A percentile compares a stretch with the other conserved stretches of the same genome.
These are phyloP conservation scores for Brachionus paranguensis DNA, from an alignment of 1,140 invertebrate species.

Conservation along the genomic window DNA sequence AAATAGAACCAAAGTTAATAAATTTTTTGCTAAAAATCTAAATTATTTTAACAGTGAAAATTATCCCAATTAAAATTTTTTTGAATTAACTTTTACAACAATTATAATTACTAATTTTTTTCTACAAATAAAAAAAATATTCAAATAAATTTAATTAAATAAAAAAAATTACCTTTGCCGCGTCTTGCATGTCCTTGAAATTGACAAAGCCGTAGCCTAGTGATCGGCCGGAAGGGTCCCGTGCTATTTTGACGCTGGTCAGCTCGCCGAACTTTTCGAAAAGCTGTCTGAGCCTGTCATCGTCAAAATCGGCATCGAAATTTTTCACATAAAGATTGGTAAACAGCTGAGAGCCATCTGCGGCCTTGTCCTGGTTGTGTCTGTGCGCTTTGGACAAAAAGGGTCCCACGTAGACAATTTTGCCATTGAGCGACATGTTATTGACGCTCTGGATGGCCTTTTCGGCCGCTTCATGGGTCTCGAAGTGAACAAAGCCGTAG, in stretches of 20 bases:
- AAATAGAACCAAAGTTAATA: too few species aligned
- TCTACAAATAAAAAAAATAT: too few species aligned
- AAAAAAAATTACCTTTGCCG: conserved; percentile 13
- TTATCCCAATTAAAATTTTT: too few species aligned
- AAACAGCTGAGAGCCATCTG: conserved; percentile 66
- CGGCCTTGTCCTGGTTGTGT: conserved; percentile 85
- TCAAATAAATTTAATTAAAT: too few species aligned
- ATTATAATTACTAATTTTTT: too few species aligned
- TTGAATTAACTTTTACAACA: too few species aligned
- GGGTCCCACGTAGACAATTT: conserved; percentile 92
- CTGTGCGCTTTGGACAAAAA: conserved; percentile 95
- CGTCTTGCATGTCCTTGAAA: background rate
- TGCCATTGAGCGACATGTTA: conserved; percentile 85
- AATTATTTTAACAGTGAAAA: too few species aligned
- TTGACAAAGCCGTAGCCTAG: conserved; percentile 18
- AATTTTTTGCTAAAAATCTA: too few species aligned
- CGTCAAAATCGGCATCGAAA: conserved; percentile 87
- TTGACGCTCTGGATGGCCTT: conserved; percentile 68
- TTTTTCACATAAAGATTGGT: conserved; percentile 99
- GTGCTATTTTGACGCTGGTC: conserved; percentile 63
- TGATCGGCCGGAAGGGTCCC: background rate
- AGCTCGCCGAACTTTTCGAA: conserved; percentile 92
- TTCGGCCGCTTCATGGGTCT: conserved; percentile 96
- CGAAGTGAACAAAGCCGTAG: conserved; percentile 99
- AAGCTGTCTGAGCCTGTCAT: conserved; percentile 83